Conservation (phyloP, 1,140 invertebrate species). For the Zaprionus gabonicus region DNA sequence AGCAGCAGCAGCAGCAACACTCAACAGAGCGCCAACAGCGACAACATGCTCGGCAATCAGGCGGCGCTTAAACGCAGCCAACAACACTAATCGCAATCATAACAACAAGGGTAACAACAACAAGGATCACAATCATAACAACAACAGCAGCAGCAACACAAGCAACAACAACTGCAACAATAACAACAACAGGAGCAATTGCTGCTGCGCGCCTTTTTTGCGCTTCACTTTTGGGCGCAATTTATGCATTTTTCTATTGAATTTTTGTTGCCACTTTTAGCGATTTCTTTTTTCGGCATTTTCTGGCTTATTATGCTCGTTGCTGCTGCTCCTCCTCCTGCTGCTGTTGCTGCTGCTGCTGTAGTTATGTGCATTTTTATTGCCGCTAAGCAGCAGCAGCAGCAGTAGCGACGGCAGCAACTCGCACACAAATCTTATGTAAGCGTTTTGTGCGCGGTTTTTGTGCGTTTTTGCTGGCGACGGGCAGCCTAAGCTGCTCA, state of each 20-base stretch:
- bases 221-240: slow-evolving; percentile 4
- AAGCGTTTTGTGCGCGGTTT: slow-evolving; percentile 59
- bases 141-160: slow-evolving; percentile 2
- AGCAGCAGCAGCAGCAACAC: slow-evolving; percentile 32
- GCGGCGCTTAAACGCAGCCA: slow-evolving; percentile 43
- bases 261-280: slow-evolving; percentile 9
- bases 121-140: neutral
- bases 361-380: slow-evolving; percentile 33
- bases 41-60: slow-evolving; percentile 34
- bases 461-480: slow-evolving; percentile 42
- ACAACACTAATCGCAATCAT: slow-evolving; percentile 3
- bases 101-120: slow-evolving; percentile 2
- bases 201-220: slow-evolving; percentile 48
- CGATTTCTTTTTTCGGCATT: slow-evolving; percentile 5
- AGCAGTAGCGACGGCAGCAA: slow-evolving; percentile 5
- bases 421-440: slow-evolving; percentile 59
- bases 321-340: neutral
- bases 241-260: slow-evolving; percentile 12
- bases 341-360: slow-evolving; percentile 2
- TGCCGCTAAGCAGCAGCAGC: slow-evolving; percentile 30
- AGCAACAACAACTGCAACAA: slow-evolving; percentile 9
- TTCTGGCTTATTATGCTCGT: slow-evolving; percentile 13
- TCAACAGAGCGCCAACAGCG: slow-evolving; percentile 11
- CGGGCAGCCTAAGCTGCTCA: slow-evolving; percentile 6
- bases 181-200: slow-evolving; percentile 13